These are phyloP conservation scores for Periphyllus acericola DNA, from an alignment of 2,888 invertebrate genomes.

Conservation along the genomic window DNA sequence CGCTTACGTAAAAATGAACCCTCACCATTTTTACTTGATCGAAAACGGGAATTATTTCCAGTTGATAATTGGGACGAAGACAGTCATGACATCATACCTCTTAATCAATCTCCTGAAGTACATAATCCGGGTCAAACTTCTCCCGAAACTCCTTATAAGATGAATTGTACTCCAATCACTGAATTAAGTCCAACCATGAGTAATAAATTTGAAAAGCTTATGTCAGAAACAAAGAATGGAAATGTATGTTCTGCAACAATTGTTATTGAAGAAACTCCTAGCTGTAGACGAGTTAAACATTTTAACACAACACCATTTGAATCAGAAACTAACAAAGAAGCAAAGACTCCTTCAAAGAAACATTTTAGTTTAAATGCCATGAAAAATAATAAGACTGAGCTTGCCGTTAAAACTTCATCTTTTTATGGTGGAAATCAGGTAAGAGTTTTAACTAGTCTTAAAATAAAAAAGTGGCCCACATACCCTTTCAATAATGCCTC, in stretches of 20 bases:
- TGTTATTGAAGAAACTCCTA: conserved; percentile 53
- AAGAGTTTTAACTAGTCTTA: background rate
- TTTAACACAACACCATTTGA: conserved; percentile 48
- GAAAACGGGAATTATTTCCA: conserved; percentile 57
- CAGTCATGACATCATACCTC: conserved; percentile 51
- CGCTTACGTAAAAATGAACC: conserved; percentile 65
- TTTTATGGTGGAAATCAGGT: conserved; percentile 56
- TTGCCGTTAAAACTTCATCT: conserved; percentile 30
- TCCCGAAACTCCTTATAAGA: conserved; percentile 11
- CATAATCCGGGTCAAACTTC: conserved; percentile 22
- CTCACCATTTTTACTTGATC: conserved; percentile 50
- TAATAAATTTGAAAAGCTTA: conserved; percentile 57
- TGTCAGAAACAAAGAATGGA: conserved; percentile 49
- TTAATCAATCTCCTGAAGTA: conserved; percentile 37
- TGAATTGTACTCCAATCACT: conserved; percentile 46
- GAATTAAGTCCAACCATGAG: conserved; percentile 57
- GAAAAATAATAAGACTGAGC: background rate
- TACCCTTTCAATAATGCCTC: too few species aligned
- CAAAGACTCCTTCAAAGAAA: conserved; percentile 50
- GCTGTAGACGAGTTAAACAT: conserved; percentile 41
- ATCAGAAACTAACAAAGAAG: conserved; percentile 51
- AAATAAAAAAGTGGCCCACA: too few species aligned
- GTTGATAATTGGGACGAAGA: conserved; percentile 57
- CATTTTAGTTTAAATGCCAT: background rate
- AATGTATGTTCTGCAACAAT: conserved; percentile 40